Conservation (phyloP, 2,113 vertebrate genomes). For the Columba livia region DNA sequence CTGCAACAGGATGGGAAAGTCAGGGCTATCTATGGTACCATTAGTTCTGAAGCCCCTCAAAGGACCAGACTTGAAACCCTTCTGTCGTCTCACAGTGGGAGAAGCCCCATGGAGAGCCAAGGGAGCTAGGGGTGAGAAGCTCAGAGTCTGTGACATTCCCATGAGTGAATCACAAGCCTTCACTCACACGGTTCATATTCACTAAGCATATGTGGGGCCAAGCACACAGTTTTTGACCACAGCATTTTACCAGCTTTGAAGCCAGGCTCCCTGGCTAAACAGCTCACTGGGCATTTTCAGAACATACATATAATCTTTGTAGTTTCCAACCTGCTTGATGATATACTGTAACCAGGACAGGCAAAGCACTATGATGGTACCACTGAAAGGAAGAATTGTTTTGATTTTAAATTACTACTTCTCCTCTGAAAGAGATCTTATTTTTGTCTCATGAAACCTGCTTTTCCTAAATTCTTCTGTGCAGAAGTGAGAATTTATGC, state of each 20-base stretch:
- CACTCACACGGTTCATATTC: background rate
- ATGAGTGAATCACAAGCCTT: background rate
- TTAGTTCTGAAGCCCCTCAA: background rate
- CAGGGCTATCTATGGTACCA: accelerated
- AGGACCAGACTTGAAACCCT: background rate
- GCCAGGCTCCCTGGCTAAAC: background rate
- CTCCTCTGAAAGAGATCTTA: background rate
- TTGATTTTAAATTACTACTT: background rate
- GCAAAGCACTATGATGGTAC: background rate
- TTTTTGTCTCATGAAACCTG: background rate
- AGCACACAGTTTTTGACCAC: background rate
- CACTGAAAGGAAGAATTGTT: background rate
- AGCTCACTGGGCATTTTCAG: background rate
- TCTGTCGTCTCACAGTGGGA: background rate
- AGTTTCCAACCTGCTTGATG: background rate
- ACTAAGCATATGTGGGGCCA: background rate
- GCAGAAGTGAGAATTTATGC: background rate
- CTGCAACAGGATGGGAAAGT: background rate
- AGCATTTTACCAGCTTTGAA: background rate
- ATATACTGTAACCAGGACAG: background rate
- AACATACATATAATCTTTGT: background rate
- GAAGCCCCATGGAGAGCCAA: background rate
- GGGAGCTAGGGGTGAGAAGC: background rate
- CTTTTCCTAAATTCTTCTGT: background rate
- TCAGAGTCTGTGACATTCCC: background rate